Evolutionary conservation across 2,888 invertebrate species (phyloP), one percentile per base, ranked within the genome.

Genomic region (Drosophila borealis): DNA sequence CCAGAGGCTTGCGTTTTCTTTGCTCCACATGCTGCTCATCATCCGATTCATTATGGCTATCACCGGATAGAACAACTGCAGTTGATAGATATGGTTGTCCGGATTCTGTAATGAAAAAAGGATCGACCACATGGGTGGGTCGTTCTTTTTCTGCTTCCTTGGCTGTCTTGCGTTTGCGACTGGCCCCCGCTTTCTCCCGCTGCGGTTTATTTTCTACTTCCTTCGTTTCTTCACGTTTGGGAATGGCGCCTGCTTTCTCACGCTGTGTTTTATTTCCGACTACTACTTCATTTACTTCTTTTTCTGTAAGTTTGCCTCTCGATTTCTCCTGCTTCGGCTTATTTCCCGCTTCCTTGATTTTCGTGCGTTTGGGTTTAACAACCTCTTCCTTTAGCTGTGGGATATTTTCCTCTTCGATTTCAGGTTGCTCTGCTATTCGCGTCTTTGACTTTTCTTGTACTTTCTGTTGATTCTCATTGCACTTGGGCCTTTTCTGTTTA

Each of bases 71-170:
- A 9, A 77, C 77, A 8, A 91, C 88, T 2, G 91, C 91, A 0
- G 90, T 89, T 1, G 92, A 91, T 10, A 91, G 25, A 75, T 92
- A 92, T 53, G 90, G 90, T 33, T 91, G 90, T 0, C 92, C 92
- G 2, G 86, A 81, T 41, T 88, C 82, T 0, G 92, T 92, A 13
- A 92, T 88, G 55, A 92, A 92, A 67, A 92, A 92, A 0, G 91
- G 89, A 82, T 92, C 92, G 1, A 87, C 67, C 0, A 90, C 81
- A 56, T 81, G 79, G 0, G 79, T 82, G 13, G 81, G 74, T 14
- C 68, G 50, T 14, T 60, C 61, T 50, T 62, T 74, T 6, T 66
- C 67, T 11, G 33, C 34, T 53, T 61, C 17, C 19, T 21, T 11
- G 6, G n/a, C 11, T 33, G 13, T 42, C 0, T 13, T 29, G 13